phyloP scores from a whole-genome alignment of 2,113 vertebrate genomes.

The Cynoglossus semilaevis region DNA sequence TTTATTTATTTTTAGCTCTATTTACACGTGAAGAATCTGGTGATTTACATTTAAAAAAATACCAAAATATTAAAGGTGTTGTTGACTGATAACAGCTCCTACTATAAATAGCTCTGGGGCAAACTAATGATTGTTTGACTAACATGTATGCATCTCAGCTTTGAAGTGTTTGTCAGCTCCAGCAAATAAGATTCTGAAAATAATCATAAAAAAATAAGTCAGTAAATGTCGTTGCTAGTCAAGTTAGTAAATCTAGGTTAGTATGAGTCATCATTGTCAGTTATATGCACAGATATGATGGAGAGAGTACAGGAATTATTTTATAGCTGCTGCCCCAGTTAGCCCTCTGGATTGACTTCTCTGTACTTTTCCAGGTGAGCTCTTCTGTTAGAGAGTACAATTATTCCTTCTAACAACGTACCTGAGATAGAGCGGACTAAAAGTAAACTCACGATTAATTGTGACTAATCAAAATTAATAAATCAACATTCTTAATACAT shows the following conservation, averaged over 20 bases:
- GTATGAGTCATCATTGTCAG: not conserved
- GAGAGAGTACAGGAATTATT: constrained; percentile 12
- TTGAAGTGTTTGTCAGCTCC: constrained; percentile 14
- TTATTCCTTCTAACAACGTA: constrained; percentile 54
- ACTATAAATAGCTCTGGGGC: constrained; percentile 9
- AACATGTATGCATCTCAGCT: constrained; percentile 25
- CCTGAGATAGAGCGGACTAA: constrained; percentile 33
- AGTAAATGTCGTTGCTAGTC: not conserved
- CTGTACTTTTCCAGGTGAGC: constrained; percentile 48
- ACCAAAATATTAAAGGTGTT: constrained; percentile 18
- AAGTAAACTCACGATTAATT: too few relatives aligned
- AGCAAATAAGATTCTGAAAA: constrained; percentile 21
- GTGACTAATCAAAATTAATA: too few relatives aligned
- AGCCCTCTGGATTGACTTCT: constrained; percentile 51
- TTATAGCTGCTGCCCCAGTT: constrained; percentile 41
- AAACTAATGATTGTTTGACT: constrained; percentile 33
- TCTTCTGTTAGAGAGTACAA: constrained; percentile 40
- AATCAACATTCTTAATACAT: too few relatives aligned
- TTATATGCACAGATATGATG: constrained; percentile 13
- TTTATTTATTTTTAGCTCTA: too few relatives aligned
- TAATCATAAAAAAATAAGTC: not conserved
- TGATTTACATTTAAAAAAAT: too few relatives aligned
- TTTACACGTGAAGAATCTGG: too few relatives aligned
- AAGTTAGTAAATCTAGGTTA: not conserved
- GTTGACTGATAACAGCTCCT: constrained; percentile 22